These are phyloP conservation scores for Pelodiscus sinensis DNA, from an alignment of 2,113 vertebrate species.

Conservation along the genomic window DNA sequence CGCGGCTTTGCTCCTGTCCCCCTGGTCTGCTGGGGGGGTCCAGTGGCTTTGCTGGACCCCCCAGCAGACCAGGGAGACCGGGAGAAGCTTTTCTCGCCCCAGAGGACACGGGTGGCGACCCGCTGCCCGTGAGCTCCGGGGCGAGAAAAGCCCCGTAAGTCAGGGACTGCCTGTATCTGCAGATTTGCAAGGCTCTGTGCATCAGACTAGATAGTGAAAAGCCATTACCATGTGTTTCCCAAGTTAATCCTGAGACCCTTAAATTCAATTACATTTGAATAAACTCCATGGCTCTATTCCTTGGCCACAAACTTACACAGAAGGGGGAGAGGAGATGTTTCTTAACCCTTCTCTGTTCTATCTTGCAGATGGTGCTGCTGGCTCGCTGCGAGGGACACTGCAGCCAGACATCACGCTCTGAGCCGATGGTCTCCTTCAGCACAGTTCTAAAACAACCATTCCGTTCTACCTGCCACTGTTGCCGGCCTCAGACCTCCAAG, in stretches of 20 bases:
- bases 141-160: no score
- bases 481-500: constrained; percentile 96
- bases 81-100: no score
- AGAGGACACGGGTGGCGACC: no score
- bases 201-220: neutral
- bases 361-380: constrained; percentile 92
- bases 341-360: constrained; percentile 21
- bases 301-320: rapidly evolving
- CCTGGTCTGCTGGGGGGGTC: no score
- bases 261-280: neutral
- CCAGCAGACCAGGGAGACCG: no score
- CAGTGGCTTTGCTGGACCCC: no score
- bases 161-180: no score
- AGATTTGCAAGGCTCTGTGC: no score
- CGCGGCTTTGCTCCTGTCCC: no score
- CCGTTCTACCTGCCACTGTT: constrained; percentile 94
- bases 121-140: no score
- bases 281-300: rapidly evolving
- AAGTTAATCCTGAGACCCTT: neutral
- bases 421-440: constrained; percentile 96
- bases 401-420: constrained; percentile 91
- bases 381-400: constrained; percentile 96
- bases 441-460: constrained; percentile 95
- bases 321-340: rapidly evolving
- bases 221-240: neutral